These are phyloP conservation scores for Podarcis lilfordi DNA, from an alignment of 2,797 vertebrate species.

Conservation along the genomic window DNA sequence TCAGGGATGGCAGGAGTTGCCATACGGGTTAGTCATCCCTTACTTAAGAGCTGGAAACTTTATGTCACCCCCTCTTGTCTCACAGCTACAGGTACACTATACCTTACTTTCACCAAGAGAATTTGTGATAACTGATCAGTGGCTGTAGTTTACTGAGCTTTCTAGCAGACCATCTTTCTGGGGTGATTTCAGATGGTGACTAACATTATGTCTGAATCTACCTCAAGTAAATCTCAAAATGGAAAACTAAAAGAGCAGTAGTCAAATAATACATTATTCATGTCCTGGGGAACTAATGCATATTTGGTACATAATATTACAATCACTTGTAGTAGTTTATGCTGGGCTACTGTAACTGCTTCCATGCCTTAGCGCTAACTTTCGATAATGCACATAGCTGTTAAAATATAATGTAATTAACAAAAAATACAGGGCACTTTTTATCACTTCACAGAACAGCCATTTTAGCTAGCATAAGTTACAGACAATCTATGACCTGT, in stretches of 20 bases:
- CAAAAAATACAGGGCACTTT: neutral
- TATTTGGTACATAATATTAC: neutral
- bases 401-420: slow-evolving; percentile 1
- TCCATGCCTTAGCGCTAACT: neutral
- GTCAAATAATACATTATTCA: neutral
- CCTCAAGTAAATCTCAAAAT: neutral
- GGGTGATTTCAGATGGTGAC: neutral
- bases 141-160: neutral
- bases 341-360: neutral
- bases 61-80: neutral
- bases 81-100: neutral
- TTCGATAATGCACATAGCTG: neutral
- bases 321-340: neutral
- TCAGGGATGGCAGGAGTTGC: neutral
- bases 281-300: neutral
- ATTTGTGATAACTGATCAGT: neutral
- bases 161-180: neutral
- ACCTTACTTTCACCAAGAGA: neutral
- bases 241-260: neutral
- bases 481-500: neutral
- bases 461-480: neutral
- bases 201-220: neutral
- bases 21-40: neutral
- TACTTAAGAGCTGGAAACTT: neutral
- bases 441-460: neutral